Percentiles rank a stretch among this genome's conserved stretches.
These are phyloP conservation scores for Protobothrops flavoviridis DNA, from an alignment of 2,113 vertebrate genomes.

Conservation along the genomic window DNA sequence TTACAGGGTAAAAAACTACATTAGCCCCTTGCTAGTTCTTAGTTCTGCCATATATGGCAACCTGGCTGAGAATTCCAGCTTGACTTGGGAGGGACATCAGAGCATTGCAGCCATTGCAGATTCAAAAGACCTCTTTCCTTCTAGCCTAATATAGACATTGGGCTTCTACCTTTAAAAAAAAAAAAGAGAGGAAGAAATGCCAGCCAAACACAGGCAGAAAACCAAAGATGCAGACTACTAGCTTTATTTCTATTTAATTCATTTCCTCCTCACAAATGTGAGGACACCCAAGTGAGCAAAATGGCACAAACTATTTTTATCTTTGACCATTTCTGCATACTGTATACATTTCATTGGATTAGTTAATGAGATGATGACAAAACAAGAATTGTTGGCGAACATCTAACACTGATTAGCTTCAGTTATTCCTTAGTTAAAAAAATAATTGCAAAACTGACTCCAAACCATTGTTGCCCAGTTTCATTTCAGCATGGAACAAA, in stretches of 20 bases:
- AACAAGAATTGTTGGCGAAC: background rate
- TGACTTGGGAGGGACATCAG: conserved; percentile 19
- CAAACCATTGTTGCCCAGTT: background rate
- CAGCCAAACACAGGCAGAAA: background rate
- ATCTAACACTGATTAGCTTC: background rate
- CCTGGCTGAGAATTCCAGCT: conserved; percentile 21
- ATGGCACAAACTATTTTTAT: background rate
- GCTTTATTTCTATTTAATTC: background rate
- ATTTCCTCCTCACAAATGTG: background rate
- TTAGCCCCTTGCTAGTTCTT: background rate
- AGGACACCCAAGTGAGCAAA: background rate
- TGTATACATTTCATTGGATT: background rate
- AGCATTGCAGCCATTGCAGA: conserved; percentile 33
- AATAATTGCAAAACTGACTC: background rate
- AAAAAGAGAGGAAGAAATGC: background rate
- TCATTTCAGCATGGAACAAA: background rate
- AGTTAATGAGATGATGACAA: background rate
- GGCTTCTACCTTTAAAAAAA: background rate
- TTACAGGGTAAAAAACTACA: background rate
- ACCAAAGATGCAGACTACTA: background rate
- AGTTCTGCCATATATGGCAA: conserved; percentile 63
- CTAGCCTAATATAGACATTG: conserved; percentile 56
- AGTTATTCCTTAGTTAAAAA: background rate
- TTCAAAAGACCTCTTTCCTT: conserved; percentile 33
- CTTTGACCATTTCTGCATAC: background rate